Conservation (phyloP, 2,113 vertebrate genomes). For the Rynchops niger region DNA sequence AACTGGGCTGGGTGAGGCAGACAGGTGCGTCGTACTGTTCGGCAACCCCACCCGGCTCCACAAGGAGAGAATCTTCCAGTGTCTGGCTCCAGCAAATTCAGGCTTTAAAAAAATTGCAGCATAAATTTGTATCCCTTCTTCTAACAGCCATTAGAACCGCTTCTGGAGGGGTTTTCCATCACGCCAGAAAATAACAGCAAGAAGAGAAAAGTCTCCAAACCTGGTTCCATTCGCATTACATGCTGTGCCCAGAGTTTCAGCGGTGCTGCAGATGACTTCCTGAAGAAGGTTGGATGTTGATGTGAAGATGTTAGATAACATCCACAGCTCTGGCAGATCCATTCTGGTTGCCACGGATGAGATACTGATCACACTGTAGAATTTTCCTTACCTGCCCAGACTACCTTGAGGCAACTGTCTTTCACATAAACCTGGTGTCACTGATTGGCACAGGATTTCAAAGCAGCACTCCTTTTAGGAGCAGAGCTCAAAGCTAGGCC, state of each 20-base stretch:
- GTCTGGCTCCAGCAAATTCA: conserved; percentile 29
- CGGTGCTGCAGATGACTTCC: neutral
- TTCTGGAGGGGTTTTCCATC: neutral
- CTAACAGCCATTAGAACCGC: neutral
- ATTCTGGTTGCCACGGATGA: neutral
- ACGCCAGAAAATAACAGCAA: neutral
- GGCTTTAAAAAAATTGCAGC: conserved; percentile 34
- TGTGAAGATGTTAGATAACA: conserved; percentile 14
- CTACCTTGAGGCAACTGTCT: neutral
- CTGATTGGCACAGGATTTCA: conserved; percentile 55
- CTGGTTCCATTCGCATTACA: neutral
- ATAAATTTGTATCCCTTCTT: conserved; percentile 30
- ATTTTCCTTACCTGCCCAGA: conserved; percentile 15
- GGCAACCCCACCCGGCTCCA: neutral
- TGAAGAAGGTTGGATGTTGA: neutral
- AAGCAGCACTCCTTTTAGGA: conserved; percentile 32
- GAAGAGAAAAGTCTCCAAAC: neutral
- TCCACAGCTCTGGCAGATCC: conserved; percentile 37
- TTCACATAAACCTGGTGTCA: conserved; percentile 16
- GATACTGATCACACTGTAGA: neutral
- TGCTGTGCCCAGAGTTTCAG: neutral
- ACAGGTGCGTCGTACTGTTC: neutral
- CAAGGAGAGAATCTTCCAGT: neutral
- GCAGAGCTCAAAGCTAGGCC: conserved; percentile 28
- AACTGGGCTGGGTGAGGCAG: neutral